phyloP scores from a whole-genome alignment of 2,113 vertebrate genomes.

The Craseonycteris thonglongyai region DNA sequence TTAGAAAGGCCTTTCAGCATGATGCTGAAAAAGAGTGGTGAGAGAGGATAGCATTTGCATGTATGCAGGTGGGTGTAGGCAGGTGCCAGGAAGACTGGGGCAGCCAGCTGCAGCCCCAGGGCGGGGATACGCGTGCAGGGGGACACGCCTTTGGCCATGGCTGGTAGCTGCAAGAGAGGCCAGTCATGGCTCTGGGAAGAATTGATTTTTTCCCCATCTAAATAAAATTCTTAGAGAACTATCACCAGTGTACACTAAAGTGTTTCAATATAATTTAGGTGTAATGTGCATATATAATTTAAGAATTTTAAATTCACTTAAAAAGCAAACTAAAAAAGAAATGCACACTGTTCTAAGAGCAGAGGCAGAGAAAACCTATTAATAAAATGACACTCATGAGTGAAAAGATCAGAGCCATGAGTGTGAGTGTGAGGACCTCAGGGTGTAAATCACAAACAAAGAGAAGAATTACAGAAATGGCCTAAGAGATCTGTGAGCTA shows the following conservation, averaged over 20 bases:
- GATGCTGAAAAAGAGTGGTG: neutral
- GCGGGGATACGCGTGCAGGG: neutral
- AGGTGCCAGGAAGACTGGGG: no score
- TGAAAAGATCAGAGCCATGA: neutral
- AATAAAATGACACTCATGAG: neutral
- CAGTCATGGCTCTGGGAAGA: neutral
- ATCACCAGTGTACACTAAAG: neutral
- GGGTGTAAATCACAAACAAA: neutral
- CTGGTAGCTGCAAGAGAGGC: no score
- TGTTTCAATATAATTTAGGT: neutral
- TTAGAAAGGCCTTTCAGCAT: neutral
- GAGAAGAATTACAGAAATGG: neutral
- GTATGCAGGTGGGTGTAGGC: no score
- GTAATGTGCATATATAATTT: neutral
- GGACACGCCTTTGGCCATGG: neutral
- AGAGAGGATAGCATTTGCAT: neutral
- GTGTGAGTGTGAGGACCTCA: neutral
- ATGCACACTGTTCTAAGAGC: neutral
- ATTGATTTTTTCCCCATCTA: neutral
- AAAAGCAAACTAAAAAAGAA: neutral
- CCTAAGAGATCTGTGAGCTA: neutral
- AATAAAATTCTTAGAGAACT: neutral
- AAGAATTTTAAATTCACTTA: neutral
- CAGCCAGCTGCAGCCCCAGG: no score
- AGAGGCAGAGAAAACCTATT: neutral